Evolutionary conservation across 2,888 invertebrate genomes (phyloP).

Genomic region (Scelioninae gen. 2): DNA sequence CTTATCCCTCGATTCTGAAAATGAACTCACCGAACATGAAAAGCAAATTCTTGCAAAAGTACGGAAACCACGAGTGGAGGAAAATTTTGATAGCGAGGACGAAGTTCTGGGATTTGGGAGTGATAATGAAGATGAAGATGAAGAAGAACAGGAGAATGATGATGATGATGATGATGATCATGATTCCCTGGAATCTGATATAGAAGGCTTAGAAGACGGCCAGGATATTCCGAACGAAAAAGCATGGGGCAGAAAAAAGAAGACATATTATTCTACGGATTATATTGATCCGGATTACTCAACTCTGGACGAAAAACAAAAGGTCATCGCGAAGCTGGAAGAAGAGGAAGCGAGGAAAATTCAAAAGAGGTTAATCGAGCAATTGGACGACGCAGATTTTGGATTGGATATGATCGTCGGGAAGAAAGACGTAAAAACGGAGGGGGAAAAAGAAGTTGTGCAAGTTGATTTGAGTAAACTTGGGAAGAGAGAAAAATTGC

Average conservation of each 20-base stretch:
- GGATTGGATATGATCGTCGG: conserved; percentile 77
- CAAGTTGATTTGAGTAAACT: conserved; percentile 87
- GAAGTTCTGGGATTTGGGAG: conserved; percentile 76
- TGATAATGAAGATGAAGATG: conserved; percentile 77
- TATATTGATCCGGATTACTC: conserved; percentile 92
- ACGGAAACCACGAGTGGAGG: conserved; percentile 76
- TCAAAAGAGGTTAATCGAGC: conserved; percentile 85
- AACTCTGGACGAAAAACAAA: conserved; percentile 79
- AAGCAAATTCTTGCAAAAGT: conserved; percentile 80
- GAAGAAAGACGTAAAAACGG: conserved; percentile 68
- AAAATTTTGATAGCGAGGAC: conserved; percentile 76
- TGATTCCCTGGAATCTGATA: conserved; percentile 79
- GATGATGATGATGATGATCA: conserved; percentile 79
- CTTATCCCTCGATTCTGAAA: conserved; percentile 84
- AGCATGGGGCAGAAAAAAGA: conserved; percentile 92
- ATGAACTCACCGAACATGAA: conserved; percentile 83
- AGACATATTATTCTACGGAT: conserved; percentile 89
- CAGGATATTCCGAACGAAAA: conserved; percentile 85
- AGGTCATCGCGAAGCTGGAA: conserved; percentile 86
- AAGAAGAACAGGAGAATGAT: conserved; percentile 77
- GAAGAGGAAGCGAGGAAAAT: conserved; percentile 89
- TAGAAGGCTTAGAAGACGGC: conserved; percentile 82
- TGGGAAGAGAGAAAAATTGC: conserved; percentile 84
- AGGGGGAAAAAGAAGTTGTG: conserved; percentile 77
- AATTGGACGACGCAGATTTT: conserved; percentile 88